A percentile compares a stretch with the other conserved stretches of the same genome.
phyloP scores from a whole-genome alignment of 2,797 vertebrate genomes.

The Liparis tanakae region DNA sequence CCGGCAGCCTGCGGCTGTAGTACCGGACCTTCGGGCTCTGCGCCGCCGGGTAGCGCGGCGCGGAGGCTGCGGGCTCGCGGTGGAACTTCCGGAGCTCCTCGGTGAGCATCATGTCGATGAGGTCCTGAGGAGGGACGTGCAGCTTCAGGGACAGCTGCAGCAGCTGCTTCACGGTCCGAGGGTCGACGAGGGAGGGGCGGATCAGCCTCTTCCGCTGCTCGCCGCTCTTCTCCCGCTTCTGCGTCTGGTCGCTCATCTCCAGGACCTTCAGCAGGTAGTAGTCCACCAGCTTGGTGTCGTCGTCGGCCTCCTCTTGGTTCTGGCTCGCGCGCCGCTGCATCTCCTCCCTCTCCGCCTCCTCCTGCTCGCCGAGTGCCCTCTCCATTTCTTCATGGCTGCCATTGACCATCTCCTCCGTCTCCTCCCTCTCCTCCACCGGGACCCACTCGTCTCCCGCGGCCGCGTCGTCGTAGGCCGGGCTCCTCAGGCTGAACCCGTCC shows the following conservation, averaged over 20 bases:
- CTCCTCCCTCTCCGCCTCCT: slow-evolving; percentile 78
- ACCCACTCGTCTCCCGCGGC: slow-evolving; percentile 97
- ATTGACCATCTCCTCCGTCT: slow-evolving; percentile 93
- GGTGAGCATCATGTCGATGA: slow-evolving; percentile 93
- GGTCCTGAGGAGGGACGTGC: slow-evolving; percentile 96
- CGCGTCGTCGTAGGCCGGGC: slow-evolving; percentile 93
- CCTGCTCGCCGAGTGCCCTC: slow-evolving; percentile 82
- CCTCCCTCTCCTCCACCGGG: slow-evolving; percentile 93
- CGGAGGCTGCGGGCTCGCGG: slow-evolving; percentile 79
- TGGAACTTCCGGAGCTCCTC: slow-evolving; percentile 90
- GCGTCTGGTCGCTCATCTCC: slow-evolving; percentile 84
- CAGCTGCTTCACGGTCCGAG: slow-evolving; percentile 90
- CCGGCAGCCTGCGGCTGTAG: slow-evolving; percentile 84
- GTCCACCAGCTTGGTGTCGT: slow-evolving; percentile 90
- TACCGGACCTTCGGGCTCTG: slow-evolving; percentile 83
- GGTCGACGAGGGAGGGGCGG: slow-evolving; percentile 86
- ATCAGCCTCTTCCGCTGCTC: slow-evolving; percentile 86
- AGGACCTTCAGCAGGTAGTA: slow-evolving; percentile 92
- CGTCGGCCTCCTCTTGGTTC: slow-evolving; percentile 85
- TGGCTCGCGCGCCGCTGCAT: slow-evolving; percentile 83
- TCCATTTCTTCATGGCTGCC: slow-evolving; percentile 91
- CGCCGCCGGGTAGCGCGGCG: slow-evolving; percentile 82
- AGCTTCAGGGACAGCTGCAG: slow-evolving; percentile 95
- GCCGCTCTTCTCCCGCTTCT: slow-evolving; percentile 78
- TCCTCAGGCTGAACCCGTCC: slow-evolving; percentile 86